phyloP scores from a whole-genome alignment of 2,888 invertebrate species.

The Spisula subtruncata region DNA sequence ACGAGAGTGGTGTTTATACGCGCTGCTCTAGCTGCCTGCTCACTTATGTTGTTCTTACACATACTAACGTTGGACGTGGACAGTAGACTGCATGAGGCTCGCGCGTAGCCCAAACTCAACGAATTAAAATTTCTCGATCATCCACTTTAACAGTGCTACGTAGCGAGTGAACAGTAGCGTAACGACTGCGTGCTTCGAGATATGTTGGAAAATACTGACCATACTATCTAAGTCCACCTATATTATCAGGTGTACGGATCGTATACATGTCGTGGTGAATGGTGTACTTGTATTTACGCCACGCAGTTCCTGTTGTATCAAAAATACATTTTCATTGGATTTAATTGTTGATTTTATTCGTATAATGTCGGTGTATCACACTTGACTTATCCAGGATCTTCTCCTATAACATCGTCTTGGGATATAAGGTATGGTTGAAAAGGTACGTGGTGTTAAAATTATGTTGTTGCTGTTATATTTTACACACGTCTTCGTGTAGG shows the following conservation, averaged over 20 bases:
- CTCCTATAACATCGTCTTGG: background rate
- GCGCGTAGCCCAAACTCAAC: no score
- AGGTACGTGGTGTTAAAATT: background rate
- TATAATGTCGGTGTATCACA: background rate
- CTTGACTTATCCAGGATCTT: no score
- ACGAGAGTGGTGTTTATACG: no score
- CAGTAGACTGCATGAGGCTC: no score
- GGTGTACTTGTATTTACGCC: background rate
- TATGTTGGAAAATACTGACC: background rate
- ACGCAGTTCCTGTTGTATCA: background rate
- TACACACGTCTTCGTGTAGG: no score
- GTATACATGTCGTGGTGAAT: background rate
- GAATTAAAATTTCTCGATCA: no score
- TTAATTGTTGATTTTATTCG: background rate
- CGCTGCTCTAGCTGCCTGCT: no score
- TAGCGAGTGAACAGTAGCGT: no score
- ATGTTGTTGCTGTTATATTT: background rate
- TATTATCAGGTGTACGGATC: slow-evolving; percentile 8
- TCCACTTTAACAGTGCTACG: no score
- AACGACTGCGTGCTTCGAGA: no score
- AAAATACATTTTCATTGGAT: background rate
- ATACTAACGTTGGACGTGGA: no score
- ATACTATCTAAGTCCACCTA: background rate
- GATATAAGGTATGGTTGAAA: background rate
- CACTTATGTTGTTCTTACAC: no score